phyloP scores from a whole-genome alignment of 2,888 invertebrate species.

The Eilema sororculum region DNA sequence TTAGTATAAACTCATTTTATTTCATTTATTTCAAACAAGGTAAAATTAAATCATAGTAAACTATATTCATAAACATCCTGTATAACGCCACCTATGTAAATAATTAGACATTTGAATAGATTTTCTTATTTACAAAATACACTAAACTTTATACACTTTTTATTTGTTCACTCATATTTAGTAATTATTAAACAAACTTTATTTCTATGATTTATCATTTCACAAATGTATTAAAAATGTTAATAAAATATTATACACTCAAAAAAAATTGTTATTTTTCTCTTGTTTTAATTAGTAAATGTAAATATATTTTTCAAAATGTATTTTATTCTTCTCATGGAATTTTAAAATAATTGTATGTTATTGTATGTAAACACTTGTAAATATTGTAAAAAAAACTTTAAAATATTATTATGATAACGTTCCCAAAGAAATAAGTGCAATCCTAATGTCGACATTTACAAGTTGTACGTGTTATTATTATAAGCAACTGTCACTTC shows the following conservation, averaged over 20 bases:
- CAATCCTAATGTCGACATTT: slow-evolving; percentile 78
- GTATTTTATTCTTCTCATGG: slow-evolving; percentile 51
- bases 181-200: background rate
- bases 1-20: too few relatives aligned
- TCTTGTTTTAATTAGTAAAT: slow-evolving; percentile 34
- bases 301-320: slow-evolving; percentile 44
- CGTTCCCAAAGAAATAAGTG: slow-evolving; percentile 83
- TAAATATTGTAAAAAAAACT: slow-evolving; percentile 56
- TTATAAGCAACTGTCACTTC: slow-evolving; percentile 76
- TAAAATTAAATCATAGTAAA: background rate
- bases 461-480: slow-evolving; percentile 65
- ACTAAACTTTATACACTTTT: background rate
- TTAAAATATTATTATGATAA: slow-evolving; percentile 60
- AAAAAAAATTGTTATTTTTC: slow-evolving; percentile 33
- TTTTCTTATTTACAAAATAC: slow-evolving; percentile 11
- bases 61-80: background rate
- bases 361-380: slow-evolving; percentile 47
- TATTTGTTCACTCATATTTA: background rate
- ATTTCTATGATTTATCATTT: background rate
- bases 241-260: slow-evolving; percentile 23
- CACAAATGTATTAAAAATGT: slow-evolving; percentile 16
- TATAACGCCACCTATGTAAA: slow-evolving; percentile 2
- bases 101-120: background rate
- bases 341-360: slow-evolving; percentile 44
- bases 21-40: too few relatives aligned